Base-by-base conservation (phyloP, 1,140 invertebrate genomes). In the Aplysia californica region DNA sequence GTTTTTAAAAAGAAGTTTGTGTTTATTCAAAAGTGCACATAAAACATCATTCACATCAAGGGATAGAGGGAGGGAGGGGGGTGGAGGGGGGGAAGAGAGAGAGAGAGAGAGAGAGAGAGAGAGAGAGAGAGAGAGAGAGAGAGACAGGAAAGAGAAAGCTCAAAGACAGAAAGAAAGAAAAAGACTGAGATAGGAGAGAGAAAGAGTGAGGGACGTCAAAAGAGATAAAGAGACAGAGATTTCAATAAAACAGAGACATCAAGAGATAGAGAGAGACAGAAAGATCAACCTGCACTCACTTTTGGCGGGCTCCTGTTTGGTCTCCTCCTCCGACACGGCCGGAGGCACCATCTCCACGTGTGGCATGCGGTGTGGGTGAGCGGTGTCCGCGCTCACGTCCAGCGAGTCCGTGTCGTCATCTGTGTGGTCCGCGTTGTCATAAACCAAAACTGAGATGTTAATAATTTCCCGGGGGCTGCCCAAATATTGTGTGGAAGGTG, bases 291-390 rank as follows among this genome's bases (percentile, higher is more conserved):
- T 61, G 26, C 20, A 80, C 82, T 71, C 41, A 81, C 80, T 44
- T 73, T 59, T 66, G 36, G 31, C 23, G 56, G 79, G 74, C 38
- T 81, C 67, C 44, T 80, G 80, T 36, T 79, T 76, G n/a, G 67
- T 72, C 29, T 88, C 87, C 76, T 83, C 86, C 93, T 36, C 93
- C 92, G 74, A 93, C 92, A 41, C 95, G 95, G 96, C 96, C 36
- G 97, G 97, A 81, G 95, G 94, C 18, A 98, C 96, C 90, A 97
- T 96, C 90, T 97, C 97, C 75, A 97, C 96, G 81, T 97, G 96
- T 26, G 97, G 97, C 90, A 98, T 93, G 88, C 86, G 87, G 84
- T 94, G 93, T 21, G 93, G 93, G 3, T 89, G 82, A 33, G 76
- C 78, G 70, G 87, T 94, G 89, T 91, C 90, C 69, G 89, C 85